Evolutionary conservation across 2,113 vertebrate genomes (phyloP).

Genomic region (Mustelus asterias): DNA sequence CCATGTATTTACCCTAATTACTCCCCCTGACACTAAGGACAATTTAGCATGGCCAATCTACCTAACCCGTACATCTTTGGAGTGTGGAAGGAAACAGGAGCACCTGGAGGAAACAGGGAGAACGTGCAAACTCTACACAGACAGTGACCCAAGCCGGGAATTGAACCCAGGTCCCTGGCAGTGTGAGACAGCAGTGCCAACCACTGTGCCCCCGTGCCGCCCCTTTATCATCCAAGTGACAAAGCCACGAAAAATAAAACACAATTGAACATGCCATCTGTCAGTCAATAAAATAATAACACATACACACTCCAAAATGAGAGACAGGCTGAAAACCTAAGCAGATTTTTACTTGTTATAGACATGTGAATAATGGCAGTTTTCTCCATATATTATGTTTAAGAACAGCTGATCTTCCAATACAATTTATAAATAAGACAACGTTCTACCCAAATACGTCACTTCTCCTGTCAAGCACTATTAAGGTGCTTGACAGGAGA

Average conservation of each 20-base stretch:
- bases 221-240: background rate
- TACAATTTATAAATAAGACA: background rate
- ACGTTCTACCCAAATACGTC: background rate
- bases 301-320: background rate
- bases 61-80: no score
- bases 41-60: no score
- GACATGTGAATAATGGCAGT: background rate
- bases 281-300: background rate
- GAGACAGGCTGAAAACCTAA: background rate
- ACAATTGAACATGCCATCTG: conserved; percentile 26
- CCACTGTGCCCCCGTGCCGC: no score
- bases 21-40: no score
- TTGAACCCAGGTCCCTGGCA: no score
- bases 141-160: no score
- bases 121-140: no score
- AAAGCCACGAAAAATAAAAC: conserved; percentile 20
- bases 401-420: background rate
- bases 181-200: no score
- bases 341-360: no score
- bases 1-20: no score
- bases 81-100: no score
- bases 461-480: background rate
- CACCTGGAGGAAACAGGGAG: no score
- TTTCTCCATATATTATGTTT: background rate
- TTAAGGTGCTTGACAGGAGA: background rate